Base-by-base conservation (phyloP, 2,888 invertebrate genomes). In the Drosophila cognata region DNA sequence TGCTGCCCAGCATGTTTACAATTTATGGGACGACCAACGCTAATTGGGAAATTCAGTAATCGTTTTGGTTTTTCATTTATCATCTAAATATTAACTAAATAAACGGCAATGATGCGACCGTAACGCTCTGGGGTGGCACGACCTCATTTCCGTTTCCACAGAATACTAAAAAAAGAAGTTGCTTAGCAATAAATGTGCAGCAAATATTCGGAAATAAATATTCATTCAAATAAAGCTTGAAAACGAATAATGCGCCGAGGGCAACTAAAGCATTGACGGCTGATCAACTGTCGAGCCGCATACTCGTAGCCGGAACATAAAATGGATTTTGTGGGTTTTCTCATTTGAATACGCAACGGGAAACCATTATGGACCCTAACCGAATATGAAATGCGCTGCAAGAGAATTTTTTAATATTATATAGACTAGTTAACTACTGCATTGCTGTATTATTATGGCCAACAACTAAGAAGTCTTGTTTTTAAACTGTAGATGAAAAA, bases 201-300 rank as follows among this genome's bases (percentile, higher is more conserved):
- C 74, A 82, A 80, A 85, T 85, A 76, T 84, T 76, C 84, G 90
- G 86, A 85, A 86, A 85, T 89, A 77, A 80, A 77, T 75, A 67
- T 67, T 87, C 76, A 73, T 81, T 82, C 76, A 79, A 51, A 74
- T 68, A 21, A 56, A 66, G 70, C 55, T 81, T 58, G 55, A 69
- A 56, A 48, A 53, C 57, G 59, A 65, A 50, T 41, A 41, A 31
- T 11, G 69, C 50, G 35, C 35, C 56, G n/a, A 51, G 28, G 36
- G 36, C 38, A 29, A 53, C 71, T 35, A 38, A 53, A 33, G 41
- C 79, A 61, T 60, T 74, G 77, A 68, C 61, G 65, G 52, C 60
- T 29, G 71, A 71, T 81, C 77, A 62, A 21, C 48, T 41, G 67
- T 25, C 55, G 68, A 31, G 65, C 38, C 53, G 57, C 66, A 60